Evolutionary conservation across 2,113 vertebrate species (phyloP), one percentile per base, ranked within the genome.

Genomic region (Uria lomvia): DNA sequence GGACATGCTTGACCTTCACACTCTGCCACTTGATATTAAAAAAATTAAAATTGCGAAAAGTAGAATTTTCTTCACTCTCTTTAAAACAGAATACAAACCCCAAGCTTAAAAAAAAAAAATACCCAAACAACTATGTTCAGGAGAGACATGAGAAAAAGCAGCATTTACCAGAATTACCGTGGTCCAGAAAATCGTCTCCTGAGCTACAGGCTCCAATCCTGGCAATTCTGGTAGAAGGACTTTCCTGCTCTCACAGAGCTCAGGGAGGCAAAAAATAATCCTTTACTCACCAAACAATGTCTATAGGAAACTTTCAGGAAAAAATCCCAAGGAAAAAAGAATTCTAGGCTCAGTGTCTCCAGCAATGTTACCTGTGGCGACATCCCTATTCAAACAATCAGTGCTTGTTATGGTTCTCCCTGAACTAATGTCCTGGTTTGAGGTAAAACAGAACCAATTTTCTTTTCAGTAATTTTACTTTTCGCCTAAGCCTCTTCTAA

Each of bases 381-480:
- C 0, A 0, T 6, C 9, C 45, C 22, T 29, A 9, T 12, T 74
- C 12, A 45, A 10, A 10, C 0, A 0, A 59, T 8, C 21, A 26
- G 15, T 0, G 0, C 10, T 73, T 71, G 17, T 26, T 30, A 26
- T 8, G 21, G 40, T 80, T 34, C 18, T 77, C 19, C 16, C 29
- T 8, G 6, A 6, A 6, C 22, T 55, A n/a, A 45, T 45, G 45
- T 45, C 45, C 45, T 45, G 45, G 43, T 43, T 43, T 43, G 43
- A 43, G 43, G 43, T 43, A 43, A 43, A 43, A 43, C 43, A 43
- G 43, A 60, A 60, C 40, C 40, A 40, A 40, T 40, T 40, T 40
- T 40, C 40, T 40, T 40, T 40, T 40, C 40, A 40, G 40, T 40
- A 40, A 40, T 40, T 40, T 40, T 40, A 40, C 40, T 40, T 40